Evolutionary conservation across 2,797 vertebrate genomes (phyloP).

Genomic region (Enteromius argenteus): DNA sequence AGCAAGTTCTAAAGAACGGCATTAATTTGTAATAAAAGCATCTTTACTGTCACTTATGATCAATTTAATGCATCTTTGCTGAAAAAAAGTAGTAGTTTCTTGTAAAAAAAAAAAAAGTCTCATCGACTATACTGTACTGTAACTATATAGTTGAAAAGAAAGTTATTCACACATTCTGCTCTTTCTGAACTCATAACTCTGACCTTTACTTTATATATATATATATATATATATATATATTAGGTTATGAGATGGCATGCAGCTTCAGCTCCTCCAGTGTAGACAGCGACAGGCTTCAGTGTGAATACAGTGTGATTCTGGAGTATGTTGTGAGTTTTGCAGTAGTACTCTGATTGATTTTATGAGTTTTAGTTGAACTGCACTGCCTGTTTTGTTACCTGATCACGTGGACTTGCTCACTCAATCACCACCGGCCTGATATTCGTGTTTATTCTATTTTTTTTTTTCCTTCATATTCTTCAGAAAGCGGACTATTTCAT

Average conservation of each 20-base stretch:
- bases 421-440: conserved; percentile 13
- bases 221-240: neutral
- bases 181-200: neutral
- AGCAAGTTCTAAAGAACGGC: neutral
- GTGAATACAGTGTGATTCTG: neutral
- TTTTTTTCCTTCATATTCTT: neutral
- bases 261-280: conserved; percentile 3
- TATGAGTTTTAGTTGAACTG: conserved; percentile 2
- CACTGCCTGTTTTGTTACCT: neutral
- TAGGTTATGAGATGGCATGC: neutral
- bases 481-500: conserved; percentile 1
- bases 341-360: conserved; percentile 2
- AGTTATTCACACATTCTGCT: neutral
- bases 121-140: too few relatives aligned
- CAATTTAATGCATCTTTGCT: neutral
- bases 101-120: neutral
- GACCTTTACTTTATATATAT: too few relatives aligned
- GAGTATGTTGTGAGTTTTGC: conserved; percentile 14
- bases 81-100: neutral
- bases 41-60: neutral
- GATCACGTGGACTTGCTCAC: conserved; percentile 4
- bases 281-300: neutral
- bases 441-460: neutral
- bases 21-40: neutral
- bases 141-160: neutral